phyloP scores from a whole-genome alignment of 2,888 invertebrate species.

The Drosophila austrosaltans region DNA sequence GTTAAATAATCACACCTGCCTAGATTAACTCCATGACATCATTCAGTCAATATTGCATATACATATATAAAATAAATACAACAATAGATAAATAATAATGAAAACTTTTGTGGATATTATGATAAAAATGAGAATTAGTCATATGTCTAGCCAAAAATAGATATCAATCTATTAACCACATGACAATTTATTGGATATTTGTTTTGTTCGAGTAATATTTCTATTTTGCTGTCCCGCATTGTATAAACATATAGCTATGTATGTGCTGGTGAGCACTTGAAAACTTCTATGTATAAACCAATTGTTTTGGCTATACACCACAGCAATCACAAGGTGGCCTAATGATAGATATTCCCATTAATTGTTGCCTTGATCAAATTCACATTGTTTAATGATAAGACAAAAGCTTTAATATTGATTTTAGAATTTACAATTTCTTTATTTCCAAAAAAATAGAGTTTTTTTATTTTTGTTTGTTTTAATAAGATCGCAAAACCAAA shows the following conservation, averaged over 20 bases:
- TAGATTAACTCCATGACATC: neutral
- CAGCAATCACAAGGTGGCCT: constrained; percentile 17
- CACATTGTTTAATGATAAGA: constrained; percentile 13
- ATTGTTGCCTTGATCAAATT: constrained; percentile 1
- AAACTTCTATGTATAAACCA: neutral
- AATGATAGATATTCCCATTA: neutral
- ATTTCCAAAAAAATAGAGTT: neutral
- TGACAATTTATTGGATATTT: neutral
- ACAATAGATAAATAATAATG: neutral
- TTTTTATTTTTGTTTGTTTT: constrained; percentile 16
- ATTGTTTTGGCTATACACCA: constrained; percentile 19
- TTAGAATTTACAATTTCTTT: neutral
- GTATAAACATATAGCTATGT: neutral
- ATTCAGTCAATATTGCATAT: neutral
- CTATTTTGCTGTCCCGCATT: neutral
- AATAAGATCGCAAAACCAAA: constrained; percentile 29
- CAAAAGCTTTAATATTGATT: constrained; percentile 1
- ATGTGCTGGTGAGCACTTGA: neutral
- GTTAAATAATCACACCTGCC: neutral
- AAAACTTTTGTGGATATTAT: neutral
- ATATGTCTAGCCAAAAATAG: neutral
- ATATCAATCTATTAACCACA: too few species aligned
- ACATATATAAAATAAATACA: neutral
- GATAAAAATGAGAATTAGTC: neutral
- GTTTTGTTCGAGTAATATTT: neutral